A percentile compares a stretch with the other conserved stretches of the same genome.
Conservation (phyloP, 2,888 invertebrate species). For the Timandra comae region DNA sequence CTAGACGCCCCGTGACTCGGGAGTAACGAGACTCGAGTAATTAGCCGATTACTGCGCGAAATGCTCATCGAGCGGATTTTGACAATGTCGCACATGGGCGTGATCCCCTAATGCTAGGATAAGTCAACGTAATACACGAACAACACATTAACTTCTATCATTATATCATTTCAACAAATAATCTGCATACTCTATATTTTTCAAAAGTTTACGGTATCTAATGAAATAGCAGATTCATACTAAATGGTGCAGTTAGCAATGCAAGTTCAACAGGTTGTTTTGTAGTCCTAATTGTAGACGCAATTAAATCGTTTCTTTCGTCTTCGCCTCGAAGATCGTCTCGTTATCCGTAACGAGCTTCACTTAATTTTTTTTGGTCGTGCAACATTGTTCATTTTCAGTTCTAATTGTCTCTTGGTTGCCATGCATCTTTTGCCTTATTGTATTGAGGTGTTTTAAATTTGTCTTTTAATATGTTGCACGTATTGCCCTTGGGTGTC, state of each 20-base stretch:
- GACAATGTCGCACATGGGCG: conserved; percentile 11
- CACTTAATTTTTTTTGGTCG: conserved; percentile 38
- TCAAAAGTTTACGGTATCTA: no score
- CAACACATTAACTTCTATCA: no score
- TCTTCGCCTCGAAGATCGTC: conserved; percentile 37
- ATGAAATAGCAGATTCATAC: no score
- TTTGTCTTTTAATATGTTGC: no score
- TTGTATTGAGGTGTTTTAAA: no score
- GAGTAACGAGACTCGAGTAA: conserved; percentile 36
- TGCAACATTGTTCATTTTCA: conserved; percentile 31
- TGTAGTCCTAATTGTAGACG: conserved; percentile 58
- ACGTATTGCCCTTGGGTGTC: no score
- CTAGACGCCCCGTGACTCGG: conserved; percentile 41
- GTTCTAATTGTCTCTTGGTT: conserved; percentile 28
- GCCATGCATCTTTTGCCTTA: not conserved
- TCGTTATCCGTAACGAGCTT: conserved; percentile 46
- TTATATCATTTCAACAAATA: no score
- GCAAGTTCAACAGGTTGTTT: conserved; percentile 58
- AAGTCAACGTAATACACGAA: no score
- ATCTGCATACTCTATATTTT: no score
- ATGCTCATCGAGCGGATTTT: conserved; percentile 20
- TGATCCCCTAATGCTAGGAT: conserved; percentile 21
- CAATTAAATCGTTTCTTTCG: conserved; percentile 59
- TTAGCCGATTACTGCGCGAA: conserved; percentile 43
- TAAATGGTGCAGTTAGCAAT: conserved; percentile 40